Conservation (phyloP, 2,888 invertebrate genomes). For the Tenthredo notha region DNA sequence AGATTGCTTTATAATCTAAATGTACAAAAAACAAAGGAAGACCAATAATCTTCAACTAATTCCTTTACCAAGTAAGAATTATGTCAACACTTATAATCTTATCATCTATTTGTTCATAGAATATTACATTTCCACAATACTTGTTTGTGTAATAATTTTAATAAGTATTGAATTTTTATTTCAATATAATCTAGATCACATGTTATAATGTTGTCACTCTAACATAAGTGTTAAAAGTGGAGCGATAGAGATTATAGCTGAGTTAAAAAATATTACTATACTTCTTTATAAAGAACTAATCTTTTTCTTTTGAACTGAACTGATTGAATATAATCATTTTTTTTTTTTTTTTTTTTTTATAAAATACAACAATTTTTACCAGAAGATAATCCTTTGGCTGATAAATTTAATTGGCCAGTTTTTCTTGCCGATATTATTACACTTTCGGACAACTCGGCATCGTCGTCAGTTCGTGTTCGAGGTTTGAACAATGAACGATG, state of each 20-base stretch:
- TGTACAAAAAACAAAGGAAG: neutral
- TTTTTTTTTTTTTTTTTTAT: no score
- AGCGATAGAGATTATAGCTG: neutral
- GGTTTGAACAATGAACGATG: slow-evolving; percentile 83
- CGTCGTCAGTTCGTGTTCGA: slow-evolving; percentile 87
- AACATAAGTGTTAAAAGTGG: slow-evolving; percentile 4
- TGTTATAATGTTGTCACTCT: neutral
- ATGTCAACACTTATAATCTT: neutral
- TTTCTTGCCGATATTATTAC: slow-evolving; percentile 90
- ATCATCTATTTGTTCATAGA: neutral
- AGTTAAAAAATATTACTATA: neutral
- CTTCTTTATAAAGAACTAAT: neutral
- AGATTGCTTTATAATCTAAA: neutral
- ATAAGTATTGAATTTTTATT: neutral
- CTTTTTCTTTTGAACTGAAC: neutral
- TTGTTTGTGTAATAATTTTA: neutral
- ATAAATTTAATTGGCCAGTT: slow-evolving; percentile 89
- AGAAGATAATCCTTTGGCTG: slow-evolving; percentile 86
- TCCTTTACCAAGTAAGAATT: neutral
- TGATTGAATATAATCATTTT: neutral
- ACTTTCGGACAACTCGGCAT: slow-evolving; percentile 84
- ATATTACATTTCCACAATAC: neutral
- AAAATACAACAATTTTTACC: no score
- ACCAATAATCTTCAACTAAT: neutral
- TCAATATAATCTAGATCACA: neutral